Percentiles rank a stretch among this genome's conserved stretches.
phyloP scores from a whole-genome alignment of 2,888 invertebrate species.

The Aethes cnicana region DNA sequence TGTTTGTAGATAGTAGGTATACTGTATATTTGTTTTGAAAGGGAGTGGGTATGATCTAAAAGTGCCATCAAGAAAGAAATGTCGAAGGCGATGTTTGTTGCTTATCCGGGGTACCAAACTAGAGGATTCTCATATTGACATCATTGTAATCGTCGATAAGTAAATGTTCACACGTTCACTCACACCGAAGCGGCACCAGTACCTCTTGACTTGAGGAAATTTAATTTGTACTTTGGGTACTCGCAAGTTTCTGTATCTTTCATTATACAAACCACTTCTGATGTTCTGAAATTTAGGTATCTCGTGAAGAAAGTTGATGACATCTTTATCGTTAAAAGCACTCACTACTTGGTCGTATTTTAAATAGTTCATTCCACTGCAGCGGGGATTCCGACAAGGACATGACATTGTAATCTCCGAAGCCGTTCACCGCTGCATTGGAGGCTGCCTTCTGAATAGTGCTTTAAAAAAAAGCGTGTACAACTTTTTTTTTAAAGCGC shows the following conservation, averaged over 20 bases:
- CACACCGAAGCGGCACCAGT: background rate
- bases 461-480: conserved; percentile 2
- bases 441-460: background rate
- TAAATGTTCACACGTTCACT: conserved; percentile 4
- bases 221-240: conserved; percentile 3
- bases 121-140: no score
- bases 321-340: conserved; percentile 4
- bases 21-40: no score
- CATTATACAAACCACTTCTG: conserved; percentile 1
- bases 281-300: no score
- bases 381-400: no score
- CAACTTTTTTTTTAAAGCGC: background rate
- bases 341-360: conserved; percentile 6
- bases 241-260: conserved; percentile 5
- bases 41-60: conserved; percentile 2
- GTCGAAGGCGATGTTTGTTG: background rate
- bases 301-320: no score
- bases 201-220: conserved; percentile 3
- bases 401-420: no score
- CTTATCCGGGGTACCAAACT: no score
- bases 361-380: conserved; percentile 5
- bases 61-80: conserved; percentile 5
- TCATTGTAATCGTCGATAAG: conserved; percentile 5
- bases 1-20: no score
- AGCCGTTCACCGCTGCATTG: no score